Evolutionary conservation across 2,888 invertebrate genomes (phyloP), one percentile per base, ranked within the genome.

Genomic region (Stenichneumon culpator): DNA sequence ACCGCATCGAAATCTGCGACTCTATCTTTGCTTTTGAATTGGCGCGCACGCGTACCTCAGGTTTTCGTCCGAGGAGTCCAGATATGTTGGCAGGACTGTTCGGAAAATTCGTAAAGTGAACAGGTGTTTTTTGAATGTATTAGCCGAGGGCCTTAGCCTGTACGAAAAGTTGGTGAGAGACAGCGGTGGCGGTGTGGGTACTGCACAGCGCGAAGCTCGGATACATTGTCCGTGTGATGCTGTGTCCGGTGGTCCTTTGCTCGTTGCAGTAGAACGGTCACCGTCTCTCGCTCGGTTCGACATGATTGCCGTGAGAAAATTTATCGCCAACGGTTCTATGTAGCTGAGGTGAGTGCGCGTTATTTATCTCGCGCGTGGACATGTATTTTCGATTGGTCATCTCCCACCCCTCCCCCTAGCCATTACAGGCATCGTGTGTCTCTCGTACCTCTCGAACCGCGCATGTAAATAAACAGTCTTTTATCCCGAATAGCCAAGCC

Each of bases 41-140:
- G 54, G 70, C 83, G 84, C 80, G 81, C 65, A 25, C 88, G 85
- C 86, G 60, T 67, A 54, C 75, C 70, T 47, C 69, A 50, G 80
- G 80, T 36, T 32, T 60, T 52, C 52, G 52, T 19, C 1, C 52
- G 19, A 19, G 52, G 14, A 28, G 50, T 67, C 44, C 60, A 52
- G 47, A 65, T 72, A 86, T 86, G 95, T 95, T 95, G 95, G 95
- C 94, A 92, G 91, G 93, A 95, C 95, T 95, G 95, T 96, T 89
- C 95, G 96, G 96, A 96, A 97, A 96, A 96, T 95, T 95, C 94
- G 94, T 94, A 94, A 94, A 95, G 95, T 94, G 96, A 97, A 97
- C 97, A 97, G 97, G 97, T 97, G 97, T 97, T 96, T 96, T 95
- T 96, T 95, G 95, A 96, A 96, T 95, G 96, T 95, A 95, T 92